Evolutionary conservation across 2,797 vertebrate genomes (phyloP).

Genomic region (Myotis myotis): DNA sequence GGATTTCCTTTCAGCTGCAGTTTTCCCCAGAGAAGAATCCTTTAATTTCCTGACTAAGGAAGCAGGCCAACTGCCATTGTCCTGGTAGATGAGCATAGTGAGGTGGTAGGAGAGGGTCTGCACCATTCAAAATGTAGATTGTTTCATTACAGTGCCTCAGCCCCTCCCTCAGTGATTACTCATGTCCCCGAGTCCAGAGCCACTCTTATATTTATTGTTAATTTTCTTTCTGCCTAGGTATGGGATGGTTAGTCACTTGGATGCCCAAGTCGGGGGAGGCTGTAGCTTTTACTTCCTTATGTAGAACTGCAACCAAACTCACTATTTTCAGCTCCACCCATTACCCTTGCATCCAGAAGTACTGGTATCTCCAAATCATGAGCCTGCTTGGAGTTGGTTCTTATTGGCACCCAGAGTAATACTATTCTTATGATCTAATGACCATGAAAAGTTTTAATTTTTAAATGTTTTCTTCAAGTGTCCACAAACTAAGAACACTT

Average conservation of each 20-base stretch:
- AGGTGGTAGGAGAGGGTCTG: background rate
- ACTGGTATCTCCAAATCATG: background rate
- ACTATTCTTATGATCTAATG: background rate
- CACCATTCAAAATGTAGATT: background rate
- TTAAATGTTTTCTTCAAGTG: background rate
- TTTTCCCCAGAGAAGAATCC: background rate
- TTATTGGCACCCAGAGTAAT: background rate
- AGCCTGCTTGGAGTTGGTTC: background rate
- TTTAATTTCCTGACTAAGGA: background rate
- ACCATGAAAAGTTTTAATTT: slow-evolving; percentile 7
- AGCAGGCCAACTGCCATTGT: background rate
- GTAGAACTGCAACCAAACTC: background rate
- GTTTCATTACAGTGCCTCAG: background rate
- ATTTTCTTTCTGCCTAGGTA: background rate
- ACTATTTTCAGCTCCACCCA: background rate
- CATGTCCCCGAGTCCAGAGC: background rate
- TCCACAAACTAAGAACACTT: background rate
- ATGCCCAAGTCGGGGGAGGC: background rate
- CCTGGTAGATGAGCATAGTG: background rate
- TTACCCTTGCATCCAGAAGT: background rate
- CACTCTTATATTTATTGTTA: background rate
- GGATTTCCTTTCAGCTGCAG: background rate
- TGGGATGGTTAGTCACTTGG: background rate
- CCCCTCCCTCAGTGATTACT: background rate
- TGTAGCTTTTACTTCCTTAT: background rate